Percentiles rank a stretch among this genome's conserved stretches.
Evolutionary conservation across 1,140 invertebrate genomes (phyloP).

Genomic region (Drosophila burlai): DNA sequence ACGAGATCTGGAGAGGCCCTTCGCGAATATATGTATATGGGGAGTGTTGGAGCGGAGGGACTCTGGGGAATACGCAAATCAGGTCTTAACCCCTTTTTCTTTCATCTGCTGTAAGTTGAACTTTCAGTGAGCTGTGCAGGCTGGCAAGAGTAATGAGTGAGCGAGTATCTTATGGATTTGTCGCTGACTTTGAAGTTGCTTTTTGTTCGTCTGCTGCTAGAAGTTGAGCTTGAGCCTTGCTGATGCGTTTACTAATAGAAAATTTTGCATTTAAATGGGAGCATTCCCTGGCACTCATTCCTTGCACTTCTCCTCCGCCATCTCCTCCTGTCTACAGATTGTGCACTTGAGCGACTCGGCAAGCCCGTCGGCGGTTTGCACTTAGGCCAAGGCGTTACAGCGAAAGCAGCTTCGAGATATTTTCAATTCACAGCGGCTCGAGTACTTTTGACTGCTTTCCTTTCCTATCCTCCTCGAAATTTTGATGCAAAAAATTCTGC

Average conservation of each 20-base stretch:
- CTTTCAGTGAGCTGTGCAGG: constrained; percentile 56
- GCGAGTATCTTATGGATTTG: constrained; percentile 60
- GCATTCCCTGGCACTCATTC: constrained; percentile 23
- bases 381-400: constrained; percentile 58
- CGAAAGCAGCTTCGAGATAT: constrained; percentile 67
- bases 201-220: constrained; percentile 20
- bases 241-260: constrained; percentile 47
- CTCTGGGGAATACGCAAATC: constrained; percentile 61
- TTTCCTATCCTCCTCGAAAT: constrained; percentile 10
- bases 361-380: constrained; percentile 48
- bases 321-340: constrained; percentile 16
- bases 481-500: constrained; percentile 28
- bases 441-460: constrained; percentile 14
- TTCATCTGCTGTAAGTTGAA: constrained; percentile 70
- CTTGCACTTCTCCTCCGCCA: neutral
- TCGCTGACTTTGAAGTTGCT: constrained; percentile 57
- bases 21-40: constrained; percentile 16
- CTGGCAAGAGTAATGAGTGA: constrained; percentile 51
- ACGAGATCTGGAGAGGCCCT: constrained; percentile 49
- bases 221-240: constrained; percentile 34
- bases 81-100: constrained; percentile 75
- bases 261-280: constrained; percentile 53
- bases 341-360: constrained; percentile 44
- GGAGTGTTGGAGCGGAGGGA: neutral
- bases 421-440: constrained; percentile 44